phyloP scores from a whole-genome alignment of 92 coral and sea anemone genomes.

The Epizoanthus rinbou region DNA sequence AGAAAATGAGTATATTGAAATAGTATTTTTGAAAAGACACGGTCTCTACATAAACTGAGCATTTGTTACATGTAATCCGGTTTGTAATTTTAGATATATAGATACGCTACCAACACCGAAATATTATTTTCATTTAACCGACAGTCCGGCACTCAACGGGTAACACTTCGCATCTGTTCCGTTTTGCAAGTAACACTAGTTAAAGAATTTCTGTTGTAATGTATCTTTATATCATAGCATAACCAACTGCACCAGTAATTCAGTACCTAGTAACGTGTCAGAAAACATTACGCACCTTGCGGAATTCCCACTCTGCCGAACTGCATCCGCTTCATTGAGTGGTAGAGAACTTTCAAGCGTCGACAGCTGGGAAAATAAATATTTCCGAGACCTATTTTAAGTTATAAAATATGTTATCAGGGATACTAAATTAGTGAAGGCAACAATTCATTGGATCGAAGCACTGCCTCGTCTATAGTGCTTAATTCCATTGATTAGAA shows the following conservation, averaged over 20 bases:
- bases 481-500: neutral
- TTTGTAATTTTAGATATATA: too few species aligned
- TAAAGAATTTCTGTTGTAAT: too few species aligned
- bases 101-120: too few species aligned
- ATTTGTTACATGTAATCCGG: too few species aligned
- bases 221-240: neutral
- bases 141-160: too few species aligned
- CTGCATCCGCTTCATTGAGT: too few species aligned
- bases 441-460: neutral
- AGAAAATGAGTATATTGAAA: too few species aligned
- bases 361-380: neutral
- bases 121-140: too few species aligned
- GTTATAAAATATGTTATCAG: conserved; percentile 4
- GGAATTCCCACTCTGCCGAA: neutral
- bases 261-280: neutral
- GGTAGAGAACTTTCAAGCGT: neutral
- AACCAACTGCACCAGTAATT: neutral
- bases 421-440: neutral
- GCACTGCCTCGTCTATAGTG: neutral
- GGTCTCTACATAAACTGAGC: too few species aligned
- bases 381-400: neutral
- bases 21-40: too few species aligned
- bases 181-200: too few species aligned
- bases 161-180: too few species aligned
- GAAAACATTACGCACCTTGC: neutral